Conservation (phyloP, 1,140 invertebrate genomes). For the Bombus affinis region DNA sequence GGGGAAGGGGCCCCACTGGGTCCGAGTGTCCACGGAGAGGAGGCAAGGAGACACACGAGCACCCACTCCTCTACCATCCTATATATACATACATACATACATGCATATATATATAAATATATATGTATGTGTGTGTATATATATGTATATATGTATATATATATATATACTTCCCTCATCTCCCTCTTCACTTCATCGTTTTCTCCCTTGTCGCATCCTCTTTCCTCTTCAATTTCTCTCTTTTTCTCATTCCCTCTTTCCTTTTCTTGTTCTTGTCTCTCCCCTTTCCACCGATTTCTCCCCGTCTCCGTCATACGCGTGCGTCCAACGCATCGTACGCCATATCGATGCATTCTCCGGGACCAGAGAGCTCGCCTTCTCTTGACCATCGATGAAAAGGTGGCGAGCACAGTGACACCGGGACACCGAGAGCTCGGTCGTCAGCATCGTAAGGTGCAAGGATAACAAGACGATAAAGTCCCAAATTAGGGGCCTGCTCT, state of each 20-base stretch:
- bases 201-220: background rate
- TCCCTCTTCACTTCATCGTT: slow-evolving; percentile 6
- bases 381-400: slow-evolving; percentile 43
- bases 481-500: slow-evolving; percentile 56
- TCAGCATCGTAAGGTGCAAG: slow-evolving; percentile 59
- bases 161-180: background rate
- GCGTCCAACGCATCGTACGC: background rate
- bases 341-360: slow-evolving; percentile 45
- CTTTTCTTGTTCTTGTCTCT: background rate
- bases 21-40: slow-evolving; percentile 33
- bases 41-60: slow-evolving; percentile 63
- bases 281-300: background rate
- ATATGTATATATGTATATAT: background rate
- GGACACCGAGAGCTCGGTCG: slow-evolving; percentile 51
- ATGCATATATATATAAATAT: rapidly evolving
- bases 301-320: background rate
- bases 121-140: too few species aligned
- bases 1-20: slow-evolving; percentile 51
- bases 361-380: background rate
- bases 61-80: slow-evolving; percentile 61
- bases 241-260: background rate
- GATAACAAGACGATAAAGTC: slow-evolving; percentile 72
- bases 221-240: background rate
- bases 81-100: background rate
- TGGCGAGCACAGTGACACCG: slow-evolving; percentile 40